Base-by-base conservation (phyloP, 2,888 invertebrate species). In the Bembecia ichneumoniformis region DNA sequence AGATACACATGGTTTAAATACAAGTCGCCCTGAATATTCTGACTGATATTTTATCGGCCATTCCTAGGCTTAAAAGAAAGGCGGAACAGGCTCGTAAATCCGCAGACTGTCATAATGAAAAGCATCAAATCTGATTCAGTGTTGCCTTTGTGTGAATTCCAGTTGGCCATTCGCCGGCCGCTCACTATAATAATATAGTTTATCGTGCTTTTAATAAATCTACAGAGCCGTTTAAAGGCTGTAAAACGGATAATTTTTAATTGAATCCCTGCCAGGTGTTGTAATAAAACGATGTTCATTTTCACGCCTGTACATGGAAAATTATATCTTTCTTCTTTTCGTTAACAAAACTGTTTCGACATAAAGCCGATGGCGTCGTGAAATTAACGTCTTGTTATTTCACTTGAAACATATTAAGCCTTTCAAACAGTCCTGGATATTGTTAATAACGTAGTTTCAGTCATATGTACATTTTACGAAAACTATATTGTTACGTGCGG, bases 161-260 rank as follows among this genome's bases (percentile, higher is more conserved):
- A 71, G 70, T 70, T 71, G 72, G 68, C 71, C 55, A 63, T 65
- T 55, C 66, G 72, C 68, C 66, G 67, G 62, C 63, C 56, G 63
- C 66, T 59, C 58, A 28, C 59, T 59, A 66, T 71, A 68, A 71
- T 74, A 71, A 71, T 71, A 69, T 66, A 67, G 67, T 76, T 79
- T 77, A 79, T 80, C 60, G 71, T 63, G 63, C 65, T 72, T 77
- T 75, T 74, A 75, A 74, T 80, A 74, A 77, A 77, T 71, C 64
- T 54, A 58, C 60, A 57, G 11, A 5, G 58, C 65, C 63, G 66
- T 68, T 67, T 60, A 55, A 58, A 63, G 68, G 65, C 69, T 63
- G 65, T 79, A 74, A 77, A 80, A 75, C 55, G 57, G 62, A 68
- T 72, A 68, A 69, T 73, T 77, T 74, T 80, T 79, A 77, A 82